Conservation (phyloP, 2,113 vertebrate genomes). For the Centropristis striata region DNA sequence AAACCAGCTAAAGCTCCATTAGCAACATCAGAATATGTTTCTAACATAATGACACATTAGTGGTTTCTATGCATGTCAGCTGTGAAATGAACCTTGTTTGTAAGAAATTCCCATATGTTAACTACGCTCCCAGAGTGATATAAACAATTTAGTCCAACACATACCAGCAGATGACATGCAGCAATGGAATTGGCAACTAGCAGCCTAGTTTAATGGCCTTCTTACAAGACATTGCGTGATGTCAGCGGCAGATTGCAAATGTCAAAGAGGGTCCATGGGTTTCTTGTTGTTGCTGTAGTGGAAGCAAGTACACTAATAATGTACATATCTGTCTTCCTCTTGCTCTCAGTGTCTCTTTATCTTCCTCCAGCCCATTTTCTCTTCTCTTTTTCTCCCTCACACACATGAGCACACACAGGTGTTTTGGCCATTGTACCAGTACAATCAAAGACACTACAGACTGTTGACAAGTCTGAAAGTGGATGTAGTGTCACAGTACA, state of each 20-base stretch:
- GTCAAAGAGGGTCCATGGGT: slow-evolving; percentile 72
- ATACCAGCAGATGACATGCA: slow-evolving; percentile 36
- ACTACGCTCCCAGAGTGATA: slow-evolving; percentile 24
- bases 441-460: slow-evolving; percentile 56
- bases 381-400: not conserved
- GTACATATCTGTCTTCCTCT: slow-evolving; percentile 11
- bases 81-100: slow-evolving; percentile 32
- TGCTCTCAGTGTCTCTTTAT: not conserved
- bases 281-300: slow-evolving; percentile 46
- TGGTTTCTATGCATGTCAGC: slow-evolving; percentile 13
- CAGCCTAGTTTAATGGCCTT: slow-evolving; percentile 64
- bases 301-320: slow-evolving; percentile 31
- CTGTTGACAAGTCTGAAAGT: slow-evolving; percentile 4
- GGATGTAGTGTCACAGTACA: slow-evolving; percentile 13
- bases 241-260: slow-evolving; percentile 71
- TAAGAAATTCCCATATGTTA: slow-evolving; percentile 28
- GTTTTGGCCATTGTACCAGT: slow-evolving; percentile 29
- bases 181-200: slow-evolving; percentile 50
- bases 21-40: not conserved
- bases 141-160: slow-evolving; percentile 58
- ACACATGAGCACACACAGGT: slow-evolving; percentile 30
- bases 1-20: not conserved
- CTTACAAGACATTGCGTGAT: slow-evolving; percentile 55
- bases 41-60: not conserved
- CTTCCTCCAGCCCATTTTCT: no score